Percentiles rank a stretch among this genome's conserved stretches.
These are phyloP conservation scores for Cybosia mesomella DNA, from an alignment of 2,888 invertebrate species.

Conservation along the genomic window DNA sequence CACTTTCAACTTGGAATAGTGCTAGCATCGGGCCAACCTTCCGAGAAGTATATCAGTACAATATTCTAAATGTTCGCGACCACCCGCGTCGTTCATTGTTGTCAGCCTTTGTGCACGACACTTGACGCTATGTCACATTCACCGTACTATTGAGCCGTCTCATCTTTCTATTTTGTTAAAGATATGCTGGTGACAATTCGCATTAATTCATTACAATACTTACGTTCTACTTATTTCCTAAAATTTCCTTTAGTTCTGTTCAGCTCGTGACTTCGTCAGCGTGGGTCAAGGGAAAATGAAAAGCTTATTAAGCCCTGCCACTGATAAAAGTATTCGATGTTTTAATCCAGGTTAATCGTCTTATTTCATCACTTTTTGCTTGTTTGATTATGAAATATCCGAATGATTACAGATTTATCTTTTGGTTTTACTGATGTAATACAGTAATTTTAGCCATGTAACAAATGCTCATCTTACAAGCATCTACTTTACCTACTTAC, in stretches of 20 bases:
- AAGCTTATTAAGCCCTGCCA: neutral
- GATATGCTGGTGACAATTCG: constrained; percentile 46
- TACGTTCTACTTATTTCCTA: neutral
- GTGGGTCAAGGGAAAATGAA: neutral
- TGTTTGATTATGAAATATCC: too few relatives aligned
- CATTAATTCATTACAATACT: constrained; percentile 24
- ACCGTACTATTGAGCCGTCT: constrained; percentile 60
- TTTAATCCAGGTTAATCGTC: too few relatives aligned
- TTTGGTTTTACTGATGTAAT: too few relatives aligned
- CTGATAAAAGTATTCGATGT: neutral
- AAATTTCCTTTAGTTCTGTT: neutral
- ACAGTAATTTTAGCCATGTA: too few relatives aligned
- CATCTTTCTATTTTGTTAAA: constrained; percentile 52
- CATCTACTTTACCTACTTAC: too few relatives aligned
- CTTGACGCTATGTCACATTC: constrained; percentile 61
- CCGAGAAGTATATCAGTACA: constrained; percentile 73
- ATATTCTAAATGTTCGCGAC: constrained; percentile 68
- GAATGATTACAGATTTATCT: too few relatives aligned
- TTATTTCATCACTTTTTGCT: too few relatives aligned
- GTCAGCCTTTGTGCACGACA: constrained; percentile 66
- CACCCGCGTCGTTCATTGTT: constrained; percentile 79
- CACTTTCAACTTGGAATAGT: constrained; percentile 9
- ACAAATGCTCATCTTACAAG: too few relatives aligned
- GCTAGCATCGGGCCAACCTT: constrained; percentile 69
- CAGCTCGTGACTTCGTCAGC: neutral